Conservation (phyloP, 2,888 invertebrate genomes). For the Sarcophaga rosellei region DNA sequence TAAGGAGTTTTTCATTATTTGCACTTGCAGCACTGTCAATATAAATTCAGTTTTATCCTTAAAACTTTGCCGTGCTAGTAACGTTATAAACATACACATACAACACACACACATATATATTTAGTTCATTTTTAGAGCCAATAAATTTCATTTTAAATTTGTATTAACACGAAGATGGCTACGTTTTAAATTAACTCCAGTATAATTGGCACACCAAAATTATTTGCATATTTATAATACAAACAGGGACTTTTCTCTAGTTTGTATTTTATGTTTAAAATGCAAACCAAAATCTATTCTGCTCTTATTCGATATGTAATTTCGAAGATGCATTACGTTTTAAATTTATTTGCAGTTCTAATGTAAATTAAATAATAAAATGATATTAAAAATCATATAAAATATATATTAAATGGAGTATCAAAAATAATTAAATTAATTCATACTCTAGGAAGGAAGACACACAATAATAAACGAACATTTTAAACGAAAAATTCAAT, state of each 20-base stretch:
- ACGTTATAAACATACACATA: not conserved
- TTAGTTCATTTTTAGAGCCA: not conserved
- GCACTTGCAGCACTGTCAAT: conserved; percentile 66
- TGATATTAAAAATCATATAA: not conserved
- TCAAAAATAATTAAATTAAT: not conserved
- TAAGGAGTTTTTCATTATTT: conserved; percentile 14
- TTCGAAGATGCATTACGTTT: conserved; percentile 26
- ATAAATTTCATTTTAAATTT: not conserved
- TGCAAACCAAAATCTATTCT: not conserved
- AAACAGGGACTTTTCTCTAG: not conserved
- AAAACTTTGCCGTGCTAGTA: conserved; percentile 68
- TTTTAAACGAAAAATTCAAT: not conserved
- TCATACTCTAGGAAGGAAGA: not conserved
- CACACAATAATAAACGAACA: not conserved
- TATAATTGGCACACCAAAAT: not conserved
- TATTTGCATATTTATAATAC: not conserved
- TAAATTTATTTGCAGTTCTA: conserved; percentile 37
- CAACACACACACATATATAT: not conserved
- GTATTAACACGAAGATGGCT: not conserved
- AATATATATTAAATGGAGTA: conserved; percentile 3
- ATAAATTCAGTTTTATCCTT: conserved; percentile 66
- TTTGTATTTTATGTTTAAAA: not conserved
- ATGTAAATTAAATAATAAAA: conserved; percentile 37
- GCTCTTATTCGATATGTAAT: conserved; percentile 17
- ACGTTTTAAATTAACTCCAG: not conserved